Base-by-base conservation (phyloP, 2,888 invertebrate genomes). In the Druceiella hillmani region DNA sequence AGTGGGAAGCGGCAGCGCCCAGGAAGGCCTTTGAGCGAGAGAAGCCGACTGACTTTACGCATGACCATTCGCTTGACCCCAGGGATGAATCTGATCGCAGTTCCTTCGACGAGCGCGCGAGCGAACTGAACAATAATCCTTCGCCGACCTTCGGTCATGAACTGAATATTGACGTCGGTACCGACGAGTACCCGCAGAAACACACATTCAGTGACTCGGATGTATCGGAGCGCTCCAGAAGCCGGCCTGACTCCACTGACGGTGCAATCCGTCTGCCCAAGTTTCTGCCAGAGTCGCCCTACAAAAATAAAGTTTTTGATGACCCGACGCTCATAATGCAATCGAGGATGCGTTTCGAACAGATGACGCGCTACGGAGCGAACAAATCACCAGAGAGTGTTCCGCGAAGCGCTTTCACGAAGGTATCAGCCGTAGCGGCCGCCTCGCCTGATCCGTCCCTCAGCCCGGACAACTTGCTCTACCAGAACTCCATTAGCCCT, bases 361-460 rank as follows among this genome's bases (percentile, higher is more conserved):
- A 61, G 30, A 55, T 57, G 24, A 39, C 52, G 16, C 57, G 66
- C 37, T 68, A 60, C 43, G 47, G 42, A 26, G 50, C 56, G 27
- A 74, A 75, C 22, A 73, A 68, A 32, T 54, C 59, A 3, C 55
- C 67, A 1, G 71, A 77, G 3, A 59, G 74, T 46, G 75, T 76
- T 0, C 77, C 78, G 0, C 80, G 80, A 53, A 89, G 89, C 64
- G 90, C 90, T 4, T 90, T 90, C 54, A 90, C 89, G 1, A 90
- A 90, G 71, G 89, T 90, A 9, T 58, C 70, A 2, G 69, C 70
- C 49, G 66, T 54, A 44, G 53, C 61, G 3, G 50, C 46, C 1
- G 56, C 78, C 28, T 82, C 82, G 1, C 82, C 82, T 0, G 76
- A 81, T 46, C 78, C 84, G 11, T 84, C 86, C 0, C 70, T 84